phyloP scores from a whole-genome alignment of 2,888 invertebrate genomes.

The Dugesia japonica region DNA sequence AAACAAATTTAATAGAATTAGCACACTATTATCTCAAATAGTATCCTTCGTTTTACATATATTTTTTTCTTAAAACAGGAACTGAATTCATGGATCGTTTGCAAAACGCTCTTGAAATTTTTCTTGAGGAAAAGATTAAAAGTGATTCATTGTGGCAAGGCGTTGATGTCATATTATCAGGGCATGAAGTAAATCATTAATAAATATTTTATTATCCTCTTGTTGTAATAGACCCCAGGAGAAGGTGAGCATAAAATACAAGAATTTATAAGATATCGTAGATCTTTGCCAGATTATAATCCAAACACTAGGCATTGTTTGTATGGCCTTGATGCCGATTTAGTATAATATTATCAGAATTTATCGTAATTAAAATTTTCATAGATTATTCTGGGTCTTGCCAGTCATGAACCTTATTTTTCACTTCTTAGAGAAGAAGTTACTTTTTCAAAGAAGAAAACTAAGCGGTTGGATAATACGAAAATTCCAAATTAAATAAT shows the following conservation, averaged over 20 bases:
- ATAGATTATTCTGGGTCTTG: conserved; percentile 75
- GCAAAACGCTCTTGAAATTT: conserved; percentile 69
- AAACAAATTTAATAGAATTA: too few relatives aligned
- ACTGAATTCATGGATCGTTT: conserved; percentile 72
- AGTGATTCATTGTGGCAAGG: conserved; percentile 72
- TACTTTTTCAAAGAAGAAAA: conserved; percentile 38
- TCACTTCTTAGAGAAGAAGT: conserved; percentile 82
- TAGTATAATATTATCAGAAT: too few relatives aligned
- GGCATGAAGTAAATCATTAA: conserved; percentile 58
- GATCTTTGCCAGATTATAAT: conserved; percentile 67
- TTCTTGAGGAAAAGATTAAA: conserved; percentile 63
- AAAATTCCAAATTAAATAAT: too few relatives aligned
- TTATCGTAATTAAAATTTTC: too few relatives aligned
- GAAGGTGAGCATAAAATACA: conserved; percentile 97
- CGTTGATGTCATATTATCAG: conserved; percentile 70
- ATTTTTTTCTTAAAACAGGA: too few relatives aligned
- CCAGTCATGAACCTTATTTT: conserved; percentile 86
- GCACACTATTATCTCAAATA: too few relatives aligned
- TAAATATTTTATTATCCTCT: too few relatives aligned
- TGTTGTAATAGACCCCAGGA: conserved; percentile 57
- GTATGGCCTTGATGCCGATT: conserved; percentile 88
- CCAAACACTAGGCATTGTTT: conserved; percentile 81
- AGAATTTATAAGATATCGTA: conserved; percentile 77
- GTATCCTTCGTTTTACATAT: too few relatives aligned
- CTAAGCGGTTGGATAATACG: neutral